phyloP scores from a whole-genome alignment of 1,140 invertebrate species.

The Mya arenaria region DNA sequence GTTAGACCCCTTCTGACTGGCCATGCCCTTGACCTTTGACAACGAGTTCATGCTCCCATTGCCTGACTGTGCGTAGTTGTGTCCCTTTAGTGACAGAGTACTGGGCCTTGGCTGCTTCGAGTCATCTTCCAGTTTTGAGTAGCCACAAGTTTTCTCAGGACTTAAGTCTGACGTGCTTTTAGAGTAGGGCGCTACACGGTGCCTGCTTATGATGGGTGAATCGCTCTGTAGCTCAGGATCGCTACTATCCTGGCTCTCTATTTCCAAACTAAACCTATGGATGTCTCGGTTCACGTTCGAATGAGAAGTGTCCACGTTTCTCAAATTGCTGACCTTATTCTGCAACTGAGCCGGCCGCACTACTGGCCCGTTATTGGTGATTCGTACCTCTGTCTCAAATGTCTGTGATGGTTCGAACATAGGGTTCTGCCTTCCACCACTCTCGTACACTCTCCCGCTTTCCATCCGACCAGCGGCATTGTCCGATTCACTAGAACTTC shows the following conservation, averaged over 20 bases:
- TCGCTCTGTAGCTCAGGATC: slow-evolving; percentile 21
- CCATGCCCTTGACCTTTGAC: slow-evolving; percentile 58
- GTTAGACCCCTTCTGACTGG: slow-evolving; percentile 19
- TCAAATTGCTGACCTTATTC: slow-evolving; percentile 9
- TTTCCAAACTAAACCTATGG: slow-evolving; percentile 5
- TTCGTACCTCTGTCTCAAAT: slow-evolving; percentile 46
- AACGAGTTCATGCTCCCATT: slow-evolving; percentile 31
- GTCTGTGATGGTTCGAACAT: slow-evolving; percentile 48
- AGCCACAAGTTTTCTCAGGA: slow-evolving; percentile 56
- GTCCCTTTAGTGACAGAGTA: slow-evolving; percentile 75
- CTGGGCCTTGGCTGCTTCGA: slow-evolving; percentile 65
- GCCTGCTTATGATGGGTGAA: slow-evolving; percentile 34
- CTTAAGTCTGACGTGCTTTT: slow-evolving; percentile 71
- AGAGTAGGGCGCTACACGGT: slow-evolving; percentile 58
- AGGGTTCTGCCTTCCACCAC: slow-evolving; percentile 52
- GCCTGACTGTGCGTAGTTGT: slow-evolving; percentile 62
- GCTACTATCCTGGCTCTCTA: slow-evolving; percentile 4
- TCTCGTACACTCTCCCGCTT: slow-evolving; percentile 59
- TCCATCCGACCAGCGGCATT: slow-evolving; percentile 61
- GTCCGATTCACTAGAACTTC: slow-evolving; percentile 15
- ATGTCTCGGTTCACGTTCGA: neutral
- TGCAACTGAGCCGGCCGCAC: slow-evolving; percentile 32
- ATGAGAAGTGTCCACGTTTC: neutral
- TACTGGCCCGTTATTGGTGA: slow-evolving; percentile 47
- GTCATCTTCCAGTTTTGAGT: slow-evolving; percentile 44